Evolutionary conservation across 2,888 invertebrate genomes (phyloP), one percentile per base, ranked within the genome.

Genomic region (Eupithecia subumbrata): DNA sequence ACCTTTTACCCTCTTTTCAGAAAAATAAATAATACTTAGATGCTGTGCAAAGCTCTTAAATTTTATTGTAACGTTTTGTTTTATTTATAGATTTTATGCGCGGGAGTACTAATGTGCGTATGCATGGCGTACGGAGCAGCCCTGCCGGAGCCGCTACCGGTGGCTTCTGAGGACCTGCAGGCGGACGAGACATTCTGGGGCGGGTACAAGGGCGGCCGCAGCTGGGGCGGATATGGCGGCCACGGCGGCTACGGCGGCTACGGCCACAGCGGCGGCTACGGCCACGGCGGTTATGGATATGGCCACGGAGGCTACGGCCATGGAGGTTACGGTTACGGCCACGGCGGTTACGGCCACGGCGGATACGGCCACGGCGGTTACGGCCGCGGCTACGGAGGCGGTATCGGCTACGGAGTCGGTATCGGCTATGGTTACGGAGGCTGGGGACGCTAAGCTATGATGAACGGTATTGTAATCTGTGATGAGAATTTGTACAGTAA

Each of bases 41-140:
- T 30, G 2, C 4, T 30, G 25, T 63, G 25, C 34, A 34, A 64
- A 9, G 18, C 18, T 64, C 11, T 66, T 72, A 5, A 34, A 48
- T 48, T n/a, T 56, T 60, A 60, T 43, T 3, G 22, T 60, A 60
- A 22, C 8, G 25, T n/a, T 25, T 25, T 72, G 60, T 73, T 66
- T 72, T 63, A 68, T 34, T 86, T 85, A 0, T 85, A 93, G 92
- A 72, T 88, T 30, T 67, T 89, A 43, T 86, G 81, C 76, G 74
- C 87, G 16, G 83, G 84, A 68, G 78, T 92, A 48, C 73, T 92
- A 25, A n/a, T 89, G 69, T 90, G 89, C 84, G 85, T 83, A 22
- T 86, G 86, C 80, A 63, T 88, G 78, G 90, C 90, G 25, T 89
- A 87, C 80, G 85, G 86, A 0, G 81, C 84, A 60, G 88, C 88